Percentiles rank a stretch among this genome's conserved stretches.
Conservation (phyloP, 2,797 vertebrate species). For the Cheirogaleus major region DNA sequence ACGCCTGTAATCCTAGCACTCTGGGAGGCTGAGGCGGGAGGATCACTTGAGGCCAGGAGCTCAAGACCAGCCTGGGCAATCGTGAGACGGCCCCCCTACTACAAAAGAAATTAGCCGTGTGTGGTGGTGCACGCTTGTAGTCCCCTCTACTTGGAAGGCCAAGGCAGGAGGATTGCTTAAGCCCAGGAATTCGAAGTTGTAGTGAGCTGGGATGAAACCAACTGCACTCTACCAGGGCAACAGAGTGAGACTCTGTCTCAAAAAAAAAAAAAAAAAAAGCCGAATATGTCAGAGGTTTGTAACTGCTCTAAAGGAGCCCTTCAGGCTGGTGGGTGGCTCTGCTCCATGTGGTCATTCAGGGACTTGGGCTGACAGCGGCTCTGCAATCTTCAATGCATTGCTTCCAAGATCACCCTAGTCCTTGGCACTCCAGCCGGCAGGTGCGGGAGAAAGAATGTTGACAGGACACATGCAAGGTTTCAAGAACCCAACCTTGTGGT, state of each 20-base stretch:
- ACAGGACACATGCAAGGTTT: not conserved
- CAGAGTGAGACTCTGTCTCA: no score
- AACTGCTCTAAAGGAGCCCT: not conserved
- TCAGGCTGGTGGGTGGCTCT: not conserved
- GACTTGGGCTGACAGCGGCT: not conserved
- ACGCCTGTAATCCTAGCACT: not conserved
- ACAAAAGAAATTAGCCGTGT: not conserved
- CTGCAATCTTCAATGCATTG: not conserved
- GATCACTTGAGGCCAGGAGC: not conserved
- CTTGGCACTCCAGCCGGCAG: not conserved
- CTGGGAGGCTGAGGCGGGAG: not conserved
- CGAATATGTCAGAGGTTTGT: not conserved
- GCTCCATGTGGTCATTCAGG: not conserved
- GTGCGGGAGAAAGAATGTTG: not conserved
- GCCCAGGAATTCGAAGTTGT: no score
- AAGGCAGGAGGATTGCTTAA: no score
- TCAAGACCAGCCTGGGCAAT: not conserved
- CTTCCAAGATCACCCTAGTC: not conserved
- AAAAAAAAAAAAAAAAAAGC: not conserved
- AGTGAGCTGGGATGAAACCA: no score
- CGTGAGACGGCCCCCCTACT: not conserved
- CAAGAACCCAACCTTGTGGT: not conserved
- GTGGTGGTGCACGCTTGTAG: not conserved
- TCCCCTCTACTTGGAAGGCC: no score
- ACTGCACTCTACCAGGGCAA: no score